Evolutionary conservation across 2,113 vertebrate genomes (phyloP).

Genomic region (Murina feae): DNA sequence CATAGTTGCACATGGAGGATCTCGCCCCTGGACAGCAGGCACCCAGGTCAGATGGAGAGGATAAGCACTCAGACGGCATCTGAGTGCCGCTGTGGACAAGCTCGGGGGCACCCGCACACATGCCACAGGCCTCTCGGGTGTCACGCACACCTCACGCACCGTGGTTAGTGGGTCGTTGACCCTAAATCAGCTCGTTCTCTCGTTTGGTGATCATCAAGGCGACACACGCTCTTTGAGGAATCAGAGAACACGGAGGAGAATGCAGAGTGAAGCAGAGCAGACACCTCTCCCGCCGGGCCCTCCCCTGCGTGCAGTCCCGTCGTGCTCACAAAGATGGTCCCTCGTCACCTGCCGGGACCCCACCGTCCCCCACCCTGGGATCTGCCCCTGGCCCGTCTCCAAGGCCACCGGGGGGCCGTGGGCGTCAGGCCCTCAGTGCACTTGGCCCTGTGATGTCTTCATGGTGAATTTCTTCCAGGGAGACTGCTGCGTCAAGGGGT

Average conservation of each 20-base stretch:
- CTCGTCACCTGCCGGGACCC: not conserved
- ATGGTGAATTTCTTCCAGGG: not conserved
- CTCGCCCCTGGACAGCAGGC: too few species aligned
- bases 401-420: not conserved
- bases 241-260: not conserved
- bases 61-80: too few species aligned
- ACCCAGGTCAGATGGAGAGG: too few species aligned
- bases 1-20: not conserved
- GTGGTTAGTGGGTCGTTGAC: too few species aligned
- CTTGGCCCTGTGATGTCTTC: not conserved
- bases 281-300: not conserved
- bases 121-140: too few species aligned
- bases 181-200: not conserved
- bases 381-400: not conserved
- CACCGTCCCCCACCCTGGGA: fast-evolving
- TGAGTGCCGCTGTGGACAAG: too few species aligned
- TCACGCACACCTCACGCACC: too few species aligned
- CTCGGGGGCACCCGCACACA: too few species aligned
- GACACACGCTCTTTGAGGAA: not conserved
- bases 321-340: not conserved
- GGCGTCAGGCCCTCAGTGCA: not conserved
- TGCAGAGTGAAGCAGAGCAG: not conserved
- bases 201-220: not conserved
- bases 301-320: not conserved
- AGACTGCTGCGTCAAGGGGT: not conserved